Evolutionary conservation across 2,113 vertebrate genomes (phyloP).

Genomic region (Spilogale gracilis): DNA sequence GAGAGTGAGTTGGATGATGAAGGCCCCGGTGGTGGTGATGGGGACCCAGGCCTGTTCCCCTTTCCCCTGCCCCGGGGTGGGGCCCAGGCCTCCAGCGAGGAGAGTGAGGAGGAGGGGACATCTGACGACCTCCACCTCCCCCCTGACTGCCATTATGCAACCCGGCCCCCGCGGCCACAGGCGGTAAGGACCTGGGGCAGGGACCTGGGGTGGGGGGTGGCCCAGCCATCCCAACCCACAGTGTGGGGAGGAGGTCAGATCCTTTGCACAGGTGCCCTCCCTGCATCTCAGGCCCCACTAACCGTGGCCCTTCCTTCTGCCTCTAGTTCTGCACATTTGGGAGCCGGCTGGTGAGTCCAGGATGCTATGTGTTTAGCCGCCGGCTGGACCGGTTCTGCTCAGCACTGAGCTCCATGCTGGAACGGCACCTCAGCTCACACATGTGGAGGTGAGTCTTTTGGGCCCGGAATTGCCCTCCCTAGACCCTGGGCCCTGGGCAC

Average conservation of each 20-base stretch:
- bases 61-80: slow-evolving; percentile 86
- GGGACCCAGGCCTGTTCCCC: slow-evolving; percentile 86
- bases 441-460: slow-evolving; percentile 93
- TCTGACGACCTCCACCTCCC: slow-evolving; percentile 85
- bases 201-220: not conserved
- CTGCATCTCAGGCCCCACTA: not conserved
- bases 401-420: slow-evolving; percentile 95
- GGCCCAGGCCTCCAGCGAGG: slow-evolving; percentile 92
- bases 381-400: slow-evolving; percentile 94
- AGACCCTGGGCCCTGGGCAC: not conserved
- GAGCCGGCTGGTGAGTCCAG: slow-evolving; percentile 92
- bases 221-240: not conserved
- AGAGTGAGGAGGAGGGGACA: slow-evolving; percentile 91
- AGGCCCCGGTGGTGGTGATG: slow-evolving; percentile 85
- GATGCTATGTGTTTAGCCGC: slow-evolving; percentile 94
- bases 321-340: slow-evolving; percentile 94
- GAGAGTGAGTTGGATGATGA: slow-evolving; percentile 90
- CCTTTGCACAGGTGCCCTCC: not conserved
- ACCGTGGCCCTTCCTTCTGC: not conserved
- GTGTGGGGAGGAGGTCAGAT: not conserved
- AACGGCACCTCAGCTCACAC: slow-evolving; percentile 94
- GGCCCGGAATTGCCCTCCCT: not conserved
- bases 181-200: slow-evolving; percentile 87
- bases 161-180: slow-evolving; percentile 91
- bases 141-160: slow-evolving; percentile 89